phyloP scores from a whole-genome alignment of 92 coral and sea anemone genomes.

The Galaxea fascicularis region DNA sequence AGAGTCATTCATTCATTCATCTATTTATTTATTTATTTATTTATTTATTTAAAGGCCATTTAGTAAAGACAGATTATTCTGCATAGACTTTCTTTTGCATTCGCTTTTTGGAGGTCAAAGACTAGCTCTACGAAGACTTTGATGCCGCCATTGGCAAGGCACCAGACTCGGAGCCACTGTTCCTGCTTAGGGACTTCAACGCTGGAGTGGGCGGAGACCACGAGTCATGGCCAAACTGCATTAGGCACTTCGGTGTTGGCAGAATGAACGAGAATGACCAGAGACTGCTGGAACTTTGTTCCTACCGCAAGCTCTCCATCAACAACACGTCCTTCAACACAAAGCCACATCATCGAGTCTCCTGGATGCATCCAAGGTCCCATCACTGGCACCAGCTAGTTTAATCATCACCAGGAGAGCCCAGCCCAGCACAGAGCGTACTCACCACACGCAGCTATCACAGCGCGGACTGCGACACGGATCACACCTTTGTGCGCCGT shows the following conservation, averaged over 20 bases:
- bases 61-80: too few relatives aligned
- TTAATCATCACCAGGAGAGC: too few relatives aligned
- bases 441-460: neutral
- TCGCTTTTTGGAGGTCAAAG: too few relatives aligned
- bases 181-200: slow-evolving; percentile 53
- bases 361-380: too few relatives aligned
- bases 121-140: slow-evolving; percentile 29
- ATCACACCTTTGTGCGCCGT: neutral
- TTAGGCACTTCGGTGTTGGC: slow-evolving; percentile 5
- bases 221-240: slow-evolving; percentile 31
- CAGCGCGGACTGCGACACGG: neutral
- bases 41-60: too few relatives aligned
- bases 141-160: neutral
- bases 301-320: neutral
- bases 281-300: slow-evolving; percentile 1
- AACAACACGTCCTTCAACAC: neutral
- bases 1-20: too few relatives aligned
- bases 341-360: neutral
- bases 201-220: slow-evolving; percentile 38
- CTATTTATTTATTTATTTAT: too few relatives aligned
- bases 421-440: neutral
- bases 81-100: too few relatives aligned
- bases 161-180: slow-evolving; percentile 19
- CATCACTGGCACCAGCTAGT: too few relatives aligned
- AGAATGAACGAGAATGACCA: slow-evolving; percentile 8